Conservation (phyloP, 2,113 vertebrate genomes). For the Garra rufa region DNA sequence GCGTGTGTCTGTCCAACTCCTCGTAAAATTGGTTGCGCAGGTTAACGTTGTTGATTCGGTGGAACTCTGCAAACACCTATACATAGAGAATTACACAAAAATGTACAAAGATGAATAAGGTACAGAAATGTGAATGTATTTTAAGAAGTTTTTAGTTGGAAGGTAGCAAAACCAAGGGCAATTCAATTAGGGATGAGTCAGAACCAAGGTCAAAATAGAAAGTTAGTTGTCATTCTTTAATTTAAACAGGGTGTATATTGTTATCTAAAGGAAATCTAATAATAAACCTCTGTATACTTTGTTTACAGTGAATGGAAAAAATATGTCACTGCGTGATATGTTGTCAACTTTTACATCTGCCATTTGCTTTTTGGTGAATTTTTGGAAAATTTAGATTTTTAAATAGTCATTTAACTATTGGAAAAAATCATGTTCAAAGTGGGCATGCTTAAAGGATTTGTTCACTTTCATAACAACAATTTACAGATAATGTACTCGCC, state of each 20-base stretch:
- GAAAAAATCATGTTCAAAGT: not conserved
- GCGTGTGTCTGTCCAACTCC: not conserved
- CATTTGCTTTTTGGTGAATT: no score
- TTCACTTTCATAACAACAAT: no score
- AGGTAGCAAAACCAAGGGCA: conserved; percentile 1
- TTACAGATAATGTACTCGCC: no score
- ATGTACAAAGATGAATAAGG: not conserved
- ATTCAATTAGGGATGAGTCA: not conserved
- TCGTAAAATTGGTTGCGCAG: conserved; percentile 2
- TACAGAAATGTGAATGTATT: not conserved
- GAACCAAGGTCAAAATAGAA: not conserved
- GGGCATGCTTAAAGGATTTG: not conserved
- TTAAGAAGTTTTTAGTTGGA: not conserved
- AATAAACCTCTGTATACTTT: no score
- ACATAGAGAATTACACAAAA: conserved; percentile 1
- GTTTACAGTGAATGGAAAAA: no score
- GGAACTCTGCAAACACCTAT: conserved; percentile 24
- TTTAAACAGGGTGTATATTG: no score
- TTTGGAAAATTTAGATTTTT: no score
- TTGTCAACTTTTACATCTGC: no score
- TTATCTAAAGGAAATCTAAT: no score
- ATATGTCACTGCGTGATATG: no score
- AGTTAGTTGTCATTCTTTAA: not conserved
- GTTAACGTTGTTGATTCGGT: conserved; percentile 11
- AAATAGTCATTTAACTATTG: no score